phyloP scores from a whole-genome alignment of 2,113 vertebrate species.

The Podilymbus podiceps region DNA sequence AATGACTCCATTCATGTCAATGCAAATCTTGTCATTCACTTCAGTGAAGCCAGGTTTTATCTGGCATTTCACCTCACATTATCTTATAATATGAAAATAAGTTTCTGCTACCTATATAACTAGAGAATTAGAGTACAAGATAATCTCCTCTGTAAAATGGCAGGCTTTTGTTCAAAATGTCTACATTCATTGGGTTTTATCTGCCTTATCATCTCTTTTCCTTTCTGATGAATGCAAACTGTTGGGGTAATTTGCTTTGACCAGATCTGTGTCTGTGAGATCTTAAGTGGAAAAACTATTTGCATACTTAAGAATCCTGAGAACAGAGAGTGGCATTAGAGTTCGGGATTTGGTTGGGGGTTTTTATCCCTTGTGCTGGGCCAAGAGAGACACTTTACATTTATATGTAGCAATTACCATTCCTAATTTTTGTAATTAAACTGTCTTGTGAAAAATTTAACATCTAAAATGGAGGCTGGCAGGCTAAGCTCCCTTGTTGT shows the following conservation, averaged over 20 bases:
- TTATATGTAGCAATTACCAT: conserved; percentile 42
- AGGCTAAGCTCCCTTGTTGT: neutral
- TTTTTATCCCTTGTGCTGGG: conserved; percentile 22
- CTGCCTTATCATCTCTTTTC: conserved; percentile 58
- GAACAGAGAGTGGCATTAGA: conserved; percentile 38
- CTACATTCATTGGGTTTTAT: conserved; percentile 58
- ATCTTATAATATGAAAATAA: conserved; percentile 56
- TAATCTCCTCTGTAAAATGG: conserved; percentile 42
- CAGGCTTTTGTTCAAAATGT: conserved; percentile 56
- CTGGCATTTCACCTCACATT: conserved; percentile 41
- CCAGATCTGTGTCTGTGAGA: conserved; percentile 64
- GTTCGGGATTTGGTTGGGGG: conserved; percentile 40
- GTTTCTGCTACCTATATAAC: conserved; percentile 28
- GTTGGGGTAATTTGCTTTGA: conserved; percentile 69
- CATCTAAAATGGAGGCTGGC: neutral
- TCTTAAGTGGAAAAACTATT: conserved; percentile 72
- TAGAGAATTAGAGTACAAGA: conserved; percentile 19
- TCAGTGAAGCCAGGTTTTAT: conserved; percentile 11
- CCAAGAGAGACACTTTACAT: conserved; percentile 49
- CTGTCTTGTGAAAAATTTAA: conserved; percentile 9
- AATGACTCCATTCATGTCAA: neutral
- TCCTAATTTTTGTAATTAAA: conserved; percentile 57
- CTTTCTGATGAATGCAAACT: conserved; percentile 61
- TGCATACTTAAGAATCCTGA: conserved; percentile 70
- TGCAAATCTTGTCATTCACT: conserved; percentile 7